Conservation (phyloP, 2,113 vertebrate species). For the Pluvialis apricaria region DNA sequence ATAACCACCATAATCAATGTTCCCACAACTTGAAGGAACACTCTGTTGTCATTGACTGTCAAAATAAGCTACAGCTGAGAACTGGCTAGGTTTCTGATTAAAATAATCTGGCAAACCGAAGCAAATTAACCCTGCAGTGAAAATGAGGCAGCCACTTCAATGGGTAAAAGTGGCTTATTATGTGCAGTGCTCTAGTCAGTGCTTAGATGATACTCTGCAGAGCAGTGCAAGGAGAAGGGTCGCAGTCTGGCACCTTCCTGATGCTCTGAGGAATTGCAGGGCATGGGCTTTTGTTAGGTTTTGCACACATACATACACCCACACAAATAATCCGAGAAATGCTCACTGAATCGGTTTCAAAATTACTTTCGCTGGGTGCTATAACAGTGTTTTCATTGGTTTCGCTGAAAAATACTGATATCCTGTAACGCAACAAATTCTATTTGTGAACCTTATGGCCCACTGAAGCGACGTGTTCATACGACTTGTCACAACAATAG, state of each 20-base stretch:
- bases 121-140: conserved; percentile 3
- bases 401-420: background rate
- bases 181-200: background rate
- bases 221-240: background rate
- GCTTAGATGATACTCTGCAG: background rate
- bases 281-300: background rate
- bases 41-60: conserved; percentile 39
- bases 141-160: background rate
- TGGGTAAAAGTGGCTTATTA: background rate
- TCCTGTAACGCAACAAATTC: background rate
- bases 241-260: background rate
- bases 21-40: conserved; percentile 40
- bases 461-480: background rate
- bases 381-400: background rate
- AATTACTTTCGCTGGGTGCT: background rate
- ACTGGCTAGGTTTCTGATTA: conserved; percentile 19
- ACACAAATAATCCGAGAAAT: background rate
- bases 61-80: conserved; percentile 47
- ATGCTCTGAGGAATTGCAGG: background rate
- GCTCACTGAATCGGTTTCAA: background rate
- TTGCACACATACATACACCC: background rate
- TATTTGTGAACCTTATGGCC: conserved; percentile 2
- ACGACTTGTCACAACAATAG: background rate
- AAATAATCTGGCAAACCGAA: conserved; percentile 20
- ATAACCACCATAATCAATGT: conserved; percentile 27